Base-by-base conservation (phyloP, 2,797 vertebrate genomes). In the Enteromius paludinosus region DNA sequence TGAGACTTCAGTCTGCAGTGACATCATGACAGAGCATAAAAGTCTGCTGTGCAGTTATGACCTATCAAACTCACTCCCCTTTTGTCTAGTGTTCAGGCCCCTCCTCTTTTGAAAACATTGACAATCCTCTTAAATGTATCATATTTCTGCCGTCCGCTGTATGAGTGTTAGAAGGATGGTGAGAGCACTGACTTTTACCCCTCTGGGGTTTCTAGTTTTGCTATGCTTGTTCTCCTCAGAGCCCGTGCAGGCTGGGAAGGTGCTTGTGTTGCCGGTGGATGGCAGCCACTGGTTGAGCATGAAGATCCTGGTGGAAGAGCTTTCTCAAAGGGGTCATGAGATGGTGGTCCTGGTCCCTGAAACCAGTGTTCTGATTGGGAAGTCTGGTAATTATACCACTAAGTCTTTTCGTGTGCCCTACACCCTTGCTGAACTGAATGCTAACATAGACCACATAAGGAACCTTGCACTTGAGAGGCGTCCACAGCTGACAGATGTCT, bases 281-380 rank as follows among this genome's bases (percentile, higher is more conserved):
- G 94, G 94, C n/a, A 96, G 94, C 79, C 94, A 95, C 85, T 96
- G 95, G 95, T 92, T 96, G 1, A 96, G 95, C 87, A 92, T 96
- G 94, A 91, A 93, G 87, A 83, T 95, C 20, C 80, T 95, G 84
- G 93, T 95, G 83, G 88, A 93, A 69, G 95, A 95, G 83, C 89
- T 96, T 2, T 56, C 20, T 4, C 65, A 0, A 1, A 90, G 88
- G 72, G 93, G 92, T 33, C 94, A 95, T 7, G 89, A 95, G 2
- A 30, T 91, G 5, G 61, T 93, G 33, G 90, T 93, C 1, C 85
- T 95, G 85, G 88, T 92, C 30, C 95, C 95, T 3, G 93, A 95
- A 14, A 89, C 1, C 84, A 94, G 88, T 82, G 0, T 95, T 66
- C 20, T 93, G 82, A 93, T 95, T n/a, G 30, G 83, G 0, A 7